Percentiles rank a stretch among this genome's conserved stretches.
Evolutionary conservation across 2,888 invertebrate genomes (phyloP).

Genomic region (Apamea sordens): DNA sequence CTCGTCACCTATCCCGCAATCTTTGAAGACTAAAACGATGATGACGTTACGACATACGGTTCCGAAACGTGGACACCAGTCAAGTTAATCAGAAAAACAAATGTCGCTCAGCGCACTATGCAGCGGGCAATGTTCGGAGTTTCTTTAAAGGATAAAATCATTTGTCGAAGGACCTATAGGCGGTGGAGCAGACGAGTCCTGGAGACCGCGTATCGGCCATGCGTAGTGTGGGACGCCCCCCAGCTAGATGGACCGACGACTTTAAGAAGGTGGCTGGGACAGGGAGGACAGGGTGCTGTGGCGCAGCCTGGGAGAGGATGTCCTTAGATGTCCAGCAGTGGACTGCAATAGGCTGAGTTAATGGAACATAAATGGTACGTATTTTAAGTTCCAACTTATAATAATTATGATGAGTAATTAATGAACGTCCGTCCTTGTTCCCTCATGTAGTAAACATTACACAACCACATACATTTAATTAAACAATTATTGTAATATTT

Average conservation of each 20-base stretch:
- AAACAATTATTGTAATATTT: slow-evolving; percentile 37
- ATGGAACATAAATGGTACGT: neutral
- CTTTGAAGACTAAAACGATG: too few relatives aligned
- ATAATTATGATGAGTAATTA: neutral
- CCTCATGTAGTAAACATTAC: neutral
- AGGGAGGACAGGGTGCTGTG: neutral
- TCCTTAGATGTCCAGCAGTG: neutral
- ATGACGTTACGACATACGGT: too few relatives aligned
- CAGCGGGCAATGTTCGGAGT: neutral
- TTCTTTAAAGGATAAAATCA: neutral
- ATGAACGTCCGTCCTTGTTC: neutral
- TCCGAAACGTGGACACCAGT: too few relatives aligned
- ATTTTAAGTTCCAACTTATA: neutral
- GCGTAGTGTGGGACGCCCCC: neutral
- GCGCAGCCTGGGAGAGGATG: neutral
- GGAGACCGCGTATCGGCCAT: neutral
- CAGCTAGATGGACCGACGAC: neutral
- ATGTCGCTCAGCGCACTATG: neutral
- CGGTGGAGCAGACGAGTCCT: neutral
- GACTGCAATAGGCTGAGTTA: neutral
- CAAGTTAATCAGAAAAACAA: too few relatives aligned
- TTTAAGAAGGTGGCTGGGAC: neutral
- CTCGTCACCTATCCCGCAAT: too few relatives aligned
- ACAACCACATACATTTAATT: slow-evolving; percentile 22
- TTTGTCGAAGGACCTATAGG: too few relatives aligned